phyloP scores from a whole-genome alignment of 92 coral and sea anemone species.

The Montipora capitata region DNA sequence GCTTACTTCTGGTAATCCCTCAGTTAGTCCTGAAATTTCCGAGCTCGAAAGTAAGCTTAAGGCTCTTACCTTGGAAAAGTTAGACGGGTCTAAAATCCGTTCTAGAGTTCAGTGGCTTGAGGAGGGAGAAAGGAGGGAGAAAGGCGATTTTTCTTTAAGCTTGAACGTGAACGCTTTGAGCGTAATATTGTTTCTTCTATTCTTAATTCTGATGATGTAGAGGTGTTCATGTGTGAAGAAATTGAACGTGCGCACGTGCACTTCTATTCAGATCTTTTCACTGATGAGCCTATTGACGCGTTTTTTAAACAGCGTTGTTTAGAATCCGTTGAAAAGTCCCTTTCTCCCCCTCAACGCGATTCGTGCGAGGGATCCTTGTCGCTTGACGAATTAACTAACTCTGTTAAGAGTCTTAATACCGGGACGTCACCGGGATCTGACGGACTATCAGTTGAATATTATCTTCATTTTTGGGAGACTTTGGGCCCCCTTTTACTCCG shows the following conservation, averaged over 20 bases:
- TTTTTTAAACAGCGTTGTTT: neutral
- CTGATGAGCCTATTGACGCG: neutral
- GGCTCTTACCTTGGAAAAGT: neutral
- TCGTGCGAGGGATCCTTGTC: slow-evolving; percentile 28
- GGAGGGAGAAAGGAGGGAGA: slow-evolving; percentile 37
- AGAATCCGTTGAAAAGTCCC: neutral
- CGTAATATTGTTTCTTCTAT: neutral
- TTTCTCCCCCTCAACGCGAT: neutral
- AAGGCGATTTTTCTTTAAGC: slow-evolving; percentile 6
- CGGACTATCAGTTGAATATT: slow-evolving; percentile 38
- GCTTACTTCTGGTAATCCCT: neutral
- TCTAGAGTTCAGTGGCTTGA: slow-evolving; percentile 46
- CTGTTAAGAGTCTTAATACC: neutral
- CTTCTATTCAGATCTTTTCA: slow-evolving; percentile 2
- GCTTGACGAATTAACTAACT: neutral
- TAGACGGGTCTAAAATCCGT: neutral
- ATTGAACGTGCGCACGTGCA: neutral
- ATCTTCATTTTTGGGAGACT: neutral
- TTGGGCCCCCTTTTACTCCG: neutral
- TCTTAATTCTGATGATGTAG: neutral
- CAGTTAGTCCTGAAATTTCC: neutral
- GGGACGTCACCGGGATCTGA: slow-evolving; percentile 19
- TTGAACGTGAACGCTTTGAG: neutral
- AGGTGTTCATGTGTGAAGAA: neutral
- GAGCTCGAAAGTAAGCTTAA: neutral